A percentile compares a stretch with the other conserved stretches of the same genome.
Conservation (phyloP, 2,113 vertebrate genomes). For the Acrocephalus kingi region DNA sequence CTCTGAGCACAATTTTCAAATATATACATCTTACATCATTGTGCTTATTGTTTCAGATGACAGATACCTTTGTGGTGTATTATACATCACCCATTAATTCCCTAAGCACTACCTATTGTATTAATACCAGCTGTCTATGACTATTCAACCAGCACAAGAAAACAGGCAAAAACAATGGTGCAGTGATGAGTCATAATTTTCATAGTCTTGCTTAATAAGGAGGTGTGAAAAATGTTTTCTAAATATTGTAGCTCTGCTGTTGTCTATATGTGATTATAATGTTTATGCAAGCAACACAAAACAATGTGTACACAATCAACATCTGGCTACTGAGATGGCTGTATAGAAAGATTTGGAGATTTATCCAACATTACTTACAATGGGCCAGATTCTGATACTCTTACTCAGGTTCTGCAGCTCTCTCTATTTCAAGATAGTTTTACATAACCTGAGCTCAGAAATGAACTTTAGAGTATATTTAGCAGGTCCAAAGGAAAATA, state of each 20-base stretch:
- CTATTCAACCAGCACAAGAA: conserved; percentile 84
- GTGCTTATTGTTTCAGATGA: conserved; percentile 77
- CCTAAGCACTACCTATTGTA: conserved; percentile 86
- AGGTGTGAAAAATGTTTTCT: conserved; percentile 95
- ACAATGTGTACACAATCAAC: conserved; percentile 91
- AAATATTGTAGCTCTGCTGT: conserved; percentile 92
- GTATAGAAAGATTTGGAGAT: conserved; percentile 75
- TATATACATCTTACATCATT: conserved; percentile 79
- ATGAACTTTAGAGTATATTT: conserved; percentile 30
- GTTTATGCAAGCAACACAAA: conserved; percentile 90
- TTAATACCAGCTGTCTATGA: conserved; percentile 89
- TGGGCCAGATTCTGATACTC: conserved; percentile 7
- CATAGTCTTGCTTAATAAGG: conserved; percentile 92
- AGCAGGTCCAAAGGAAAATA: background rate
- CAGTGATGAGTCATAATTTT: conserved; percentile 93
- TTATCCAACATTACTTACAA: conserved; percentile 66
- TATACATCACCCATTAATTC: conserved; percentile 85
- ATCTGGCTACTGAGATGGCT: conserved; percentile 84
- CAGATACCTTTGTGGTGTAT: conserved; percentile 83
- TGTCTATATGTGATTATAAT: conserved; percentile 93
- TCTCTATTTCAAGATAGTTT: background rate
- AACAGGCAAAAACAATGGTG: conserved; percentile 86
- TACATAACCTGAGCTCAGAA: conserved; percentile 5
- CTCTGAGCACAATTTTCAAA: conserved; percentile 79
- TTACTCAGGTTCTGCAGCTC: background rate